phyloP scores from a whole-genome alignment of 2,797 vertebrate species.

The Hydrocynus forskahlii region DNA sequence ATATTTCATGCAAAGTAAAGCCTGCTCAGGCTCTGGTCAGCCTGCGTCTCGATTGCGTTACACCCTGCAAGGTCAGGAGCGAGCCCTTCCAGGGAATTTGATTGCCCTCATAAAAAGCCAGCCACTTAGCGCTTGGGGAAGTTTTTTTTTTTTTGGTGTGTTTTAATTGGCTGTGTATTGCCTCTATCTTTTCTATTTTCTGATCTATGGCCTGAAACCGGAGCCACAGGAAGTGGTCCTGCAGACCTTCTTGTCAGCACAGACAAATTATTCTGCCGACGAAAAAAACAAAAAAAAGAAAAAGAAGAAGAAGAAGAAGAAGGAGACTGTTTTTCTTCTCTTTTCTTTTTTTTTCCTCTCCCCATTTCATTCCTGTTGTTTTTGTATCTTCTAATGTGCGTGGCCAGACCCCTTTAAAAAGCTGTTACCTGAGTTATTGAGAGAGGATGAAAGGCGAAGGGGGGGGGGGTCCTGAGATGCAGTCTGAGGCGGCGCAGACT shows the following conservation, averaged over 20 bases:
- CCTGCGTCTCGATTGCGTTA: slow-evolving; percentile 11
- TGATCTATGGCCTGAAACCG: slow-evolving; percentile 75
- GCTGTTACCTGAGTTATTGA: slow-evolving; percentile 77
- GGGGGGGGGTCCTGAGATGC: slow-evolving; percentile 54
- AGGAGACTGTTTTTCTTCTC: slow-evolving; percentile 54
- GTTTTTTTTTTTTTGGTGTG: slow-evolving; percentile 50
- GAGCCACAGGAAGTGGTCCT: slow-evolving; percentile 86
- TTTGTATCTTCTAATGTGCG: slow-evolving; percentile 69
- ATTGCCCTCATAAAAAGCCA: slow-evolving; percentile 46
- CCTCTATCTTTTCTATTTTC: slow-evolving; percentile 54
- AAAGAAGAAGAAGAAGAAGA: slow-evolving; percentile 23
- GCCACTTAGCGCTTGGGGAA: slow-evolving; percentile 35
- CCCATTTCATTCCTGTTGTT: slow-evolving; percentile 61
- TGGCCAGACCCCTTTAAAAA: slow-evolving; percentile 67
- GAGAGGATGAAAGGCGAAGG: slow-evolving; percentile 63
- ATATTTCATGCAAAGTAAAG: slow-evolving; percentile 17
- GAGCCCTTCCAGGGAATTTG: slow-evolving; percentile 20
- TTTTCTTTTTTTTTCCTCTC: slow-evolving; percentile 26
- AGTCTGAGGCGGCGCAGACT: slow-evolving; percentile 65
- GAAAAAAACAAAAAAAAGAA: slow-evolving; percentile 65
- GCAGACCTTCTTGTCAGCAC: slow-evolving; percentile 79
- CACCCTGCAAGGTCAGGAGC: slow-evolving; percentile 4
- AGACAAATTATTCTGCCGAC: slow-evolving; percentile 79
- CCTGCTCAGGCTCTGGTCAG: not conserved
- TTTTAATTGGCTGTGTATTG: slow-evolving; percentile 52